Conservation (phyloP, 2,113 vertebrate genomes). For the Oostethus manadensis region DNA sequence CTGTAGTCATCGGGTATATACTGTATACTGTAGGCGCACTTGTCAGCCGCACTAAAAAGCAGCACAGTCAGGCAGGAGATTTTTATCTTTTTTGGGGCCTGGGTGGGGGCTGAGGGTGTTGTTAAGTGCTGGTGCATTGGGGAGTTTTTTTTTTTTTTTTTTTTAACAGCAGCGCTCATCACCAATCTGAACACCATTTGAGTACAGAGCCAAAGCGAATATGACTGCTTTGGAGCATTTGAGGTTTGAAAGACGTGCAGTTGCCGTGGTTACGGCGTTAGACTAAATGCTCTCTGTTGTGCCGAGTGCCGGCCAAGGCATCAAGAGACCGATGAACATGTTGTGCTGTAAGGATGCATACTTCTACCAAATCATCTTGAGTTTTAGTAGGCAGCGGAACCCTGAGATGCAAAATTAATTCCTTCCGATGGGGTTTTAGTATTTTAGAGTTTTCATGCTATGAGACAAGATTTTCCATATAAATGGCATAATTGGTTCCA, state of each 20-base stretch:
- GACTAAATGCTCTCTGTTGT: slow-evolving; percentile 51
- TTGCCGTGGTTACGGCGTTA: slow-evolving; percentile 62
- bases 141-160: slow-evolving; percentile 1
- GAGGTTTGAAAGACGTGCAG: slow-evolving; percentile 56
- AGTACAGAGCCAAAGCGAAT: slow-evolving; percentile 43
- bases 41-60: slow-evolving; percentile 29
- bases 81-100: slow-evolving; percentile 1
- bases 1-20: slow-evolving; percentile 57
- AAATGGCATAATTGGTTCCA: too few species aligned
- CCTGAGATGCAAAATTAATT: too few species aligned
- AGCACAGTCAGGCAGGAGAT: neutral
- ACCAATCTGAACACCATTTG: slow-evolving; percentile 57
- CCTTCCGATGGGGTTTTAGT: too few species aligned
- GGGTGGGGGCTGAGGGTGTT: neutral
- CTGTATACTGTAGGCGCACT: slow-evolving; percentile 32
- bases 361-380: too few species aligned
- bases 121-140: slow-evolving; percentile 37
- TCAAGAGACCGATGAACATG: too few species aligned
- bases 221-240: slow-evolving; percentile 62
- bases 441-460: too few species aligned
- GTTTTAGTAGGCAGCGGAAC: too few species aligned
- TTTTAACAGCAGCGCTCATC: slow-evolving; percentile 40
- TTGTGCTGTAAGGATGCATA: too few species aligned
- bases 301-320: too few species aligned
- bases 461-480: too few species aligned